Conservation (phyloP, 2,888 invertebrate species). For the Ptychoptera albimana region DNA sequence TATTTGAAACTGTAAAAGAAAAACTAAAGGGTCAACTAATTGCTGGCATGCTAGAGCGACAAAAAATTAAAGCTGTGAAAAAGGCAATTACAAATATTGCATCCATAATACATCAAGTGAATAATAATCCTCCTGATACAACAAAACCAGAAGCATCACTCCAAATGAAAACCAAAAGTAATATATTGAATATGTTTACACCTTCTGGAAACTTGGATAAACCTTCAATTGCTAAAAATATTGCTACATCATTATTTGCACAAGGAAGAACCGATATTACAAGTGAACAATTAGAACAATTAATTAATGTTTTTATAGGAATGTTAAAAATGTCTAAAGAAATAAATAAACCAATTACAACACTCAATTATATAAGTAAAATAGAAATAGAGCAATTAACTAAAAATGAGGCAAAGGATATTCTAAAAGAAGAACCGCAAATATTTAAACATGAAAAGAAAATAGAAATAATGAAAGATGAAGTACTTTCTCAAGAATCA, state of each 20-base stretch:
- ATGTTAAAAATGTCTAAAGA: slow-evolving; percentile 45
- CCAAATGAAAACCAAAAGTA: slow-evolving; percentile 21
- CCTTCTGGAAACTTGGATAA: slow-evolving; percentile 60
- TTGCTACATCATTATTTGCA: slow-evolving; percentile 60
- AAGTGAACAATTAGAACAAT: slow-evolving; percentile 58
- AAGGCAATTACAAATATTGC: slow-evolving; percentile 62
- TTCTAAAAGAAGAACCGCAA: slow-evolving; percentile 16
- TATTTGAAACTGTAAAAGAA: slow-evolving; percentile 74
- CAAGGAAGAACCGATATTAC: slow-evolving; percentile 71
- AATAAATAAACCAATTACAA: slow-evolving; percentile 32
- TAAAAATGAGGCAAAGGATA: slow-evolving; percentile 18
- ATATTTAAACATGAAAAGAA: slow-evolving; percentile 6
- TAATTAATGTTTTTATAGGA: slow-evolving; percentile 63
- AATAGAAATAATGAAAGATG: slow-evolving; percentile 3
- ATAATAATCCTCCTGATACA: slow-evolving; percentile 31
- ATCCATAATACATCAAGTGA: slow-evolving; percentile 50
- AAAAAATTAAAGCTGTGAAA: slow-evolving; percentile 54
- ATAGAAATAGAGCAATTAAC: slow-evolving; percentile 14
- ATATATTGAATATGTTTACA: slow-evolving; percentile 21
- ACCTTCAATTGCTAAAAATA: slow-evolving; percentile 62
- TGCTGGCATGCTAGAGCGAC: slow-evolving; percentile 43
- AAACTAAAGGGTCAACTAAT: slow-evolving; percentile 65
- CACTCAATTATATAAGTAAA: slow-evolving; percentile 33
- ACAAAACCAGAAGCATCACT: slow-evolving; percentile 26
- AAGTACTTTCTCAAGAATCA: slow-evolving; percentile 9